Evolutionary conservation across 2,888 invertebrate species (phyloP), one percentile per base, ranked within the genome.

Genomic region (Halictus ligatus): DNA sequence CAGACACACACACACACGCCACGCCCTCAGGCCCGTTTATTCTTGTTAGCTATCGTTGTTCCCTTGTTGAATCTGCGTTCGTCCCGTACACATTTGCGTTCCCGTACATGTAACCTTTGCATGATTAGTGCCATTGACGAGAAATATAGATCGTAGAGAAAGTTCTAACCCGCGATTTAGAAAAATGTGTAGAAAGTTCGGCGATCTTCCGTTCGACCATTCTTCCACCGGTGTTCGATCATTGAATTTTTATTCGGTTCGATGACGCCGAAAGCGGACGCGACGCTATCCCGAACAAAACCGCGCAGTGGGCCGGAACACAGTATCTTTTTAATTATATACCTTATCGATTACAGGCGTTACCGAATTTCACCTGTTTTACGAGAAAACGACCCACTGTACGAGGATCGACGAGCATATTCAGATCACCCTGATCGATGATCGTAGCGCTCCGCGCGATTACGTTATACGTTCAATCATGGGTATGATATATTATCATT

Each of bases 41-140:
- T 50, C 29, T 50, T 64, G 78, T 84, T 78, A 69, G 67, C 46
- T 18, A 75, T 21, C 13, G 46, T 25, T 48, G 40, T 75, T 60
- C 58, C 48, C 13, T 73, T 43, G 84, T 85, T 85, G 54, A 80
- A 72, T 35, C 67, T 29, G 25, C 73, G 21, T 67, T 64, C 75
- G 71, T 78, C 80, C 67, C 80, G 29, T 64, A 64, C 18, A 29
- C 18, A 29, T 64, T 64, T 64, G 29, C 64, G 64, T 64, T 64
- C 64, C 8, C 64, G 64, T 64, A 71, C n/a, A 64, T 69, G 58
- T 84, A 81, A 67, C n/a, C 54, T 76, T 73, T 86, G 79, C 85
- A 80, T 79, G 75, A 77, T 54, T 85, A 86, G 86, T 86, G 86
- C 86, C 86, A 86, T 86, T 81, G 54, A 74, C 46, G 60, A 74